Evolutionary conservation across 2,113 vertebrate genomes (phyloP).

Genomic region (Gracilinanus agilis): DNA sequence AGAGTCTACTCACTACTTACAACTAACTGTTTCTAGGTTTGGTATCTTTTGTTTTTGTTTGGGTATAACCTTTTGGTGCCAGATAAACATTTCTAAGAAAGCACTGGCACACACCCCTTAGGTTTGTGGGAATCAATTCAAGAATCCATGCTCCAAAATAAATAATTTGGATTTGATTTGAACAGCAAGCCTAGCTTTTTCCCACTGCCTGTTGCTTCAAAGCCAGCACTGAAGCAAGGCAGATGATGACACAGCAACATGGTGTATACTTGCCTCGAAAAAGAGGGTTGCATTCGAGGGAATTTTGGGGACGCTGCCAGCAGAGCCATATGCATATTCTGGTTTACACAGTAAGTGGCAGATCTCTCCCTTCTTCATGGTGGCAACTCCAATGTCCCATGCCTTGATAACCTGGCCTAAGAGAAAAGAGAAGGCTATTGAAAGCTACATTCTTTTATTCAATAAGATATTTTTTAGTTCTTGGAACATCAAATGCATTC

Average conservation of each 20-base stretch:
- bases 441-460: not conserved
- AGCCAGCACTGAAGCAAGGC: not conserved
- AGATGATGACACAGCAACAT: not conserved
- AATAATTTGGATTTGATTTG: conserved; percentile 62
- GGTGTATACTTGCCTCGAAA: conserved; percentile 90
- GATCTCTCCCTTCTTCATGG: conserved; percentile 95
- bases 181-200: not conserved
- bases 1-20: not conserved
- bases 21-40: conserved; percentile 48
- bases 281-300: conserved; percentile 92
- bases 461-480: not conserved
- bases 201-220: conserved; percentile 9
- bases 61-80: conserved; percentile 70
- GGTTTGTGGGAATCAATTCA: conserved; percentile 82
- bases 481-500: not conserved
- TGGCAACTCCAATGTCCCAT: conserved; percentile 94
- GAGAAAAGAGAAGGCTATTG: conserved; percentile 66
- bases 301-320: conserved; percentile 94
- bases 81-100: conserved; percentile 84
- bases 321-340: conserved; percentile 92
- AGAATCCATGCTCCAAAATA: conserved; percentile 77
- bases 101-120: conserved; percentile 76
- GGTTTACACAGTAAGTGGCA: conserved; percentile 93
- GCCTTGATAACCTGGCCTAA: conserved; percentile 97
- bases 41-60: conserved; percentile 66